Base-by-base conservation (phyloP, 2,888 invertebrate species). In the Saturnia pavonia region DNA sequence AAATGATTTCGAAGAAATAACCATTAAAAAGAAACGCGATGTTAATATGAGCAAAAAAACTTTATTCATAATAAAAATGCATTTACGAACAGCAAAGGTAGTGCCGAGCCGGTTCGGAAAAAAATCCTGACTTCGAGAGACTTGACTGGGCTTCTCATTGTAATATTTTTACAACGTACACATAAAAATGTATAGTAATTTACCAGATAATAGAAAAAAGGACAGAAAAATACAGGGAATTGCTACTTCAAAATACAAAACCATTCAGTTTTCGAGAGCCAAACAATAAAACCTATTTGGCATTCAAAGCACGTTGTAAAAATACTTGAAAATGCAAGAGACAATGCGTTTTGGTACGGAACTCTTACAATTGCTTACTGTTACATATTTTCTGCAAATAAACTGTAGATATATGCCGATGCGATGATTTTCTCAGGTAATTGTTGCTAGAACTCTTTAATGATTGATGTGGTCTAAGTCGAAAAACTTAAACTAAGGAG, bases 261-360 rank as follows among this genome's bases (percentile, higher is more conserved):
- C 67, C 48, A 69, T 70, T 70, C 70, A 57, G 66, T 66, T 70
- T 69, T 60, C 48, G 48, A 40, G 68, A 63, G 65, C 43, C 68
- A 54, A 60, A 68, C 73, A 73, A 72, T 72, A 34, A 69, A 69
- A 71, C 34, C 68, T 54, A 60, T 68, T 71, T 72, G 67, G 72
- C 51, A 72, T 72, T 67, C 72, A 43, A 66, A 66, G 65, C 66
- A 65, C 66, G 69, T 67, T 60, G 67, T 72, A 70, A 72, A 70
- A 70, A 70, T 66, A 76, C 79, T 81, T 74, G 72, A 76, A 77
- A 76, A 74, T 78, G 74, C 73, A 74, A 77, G 77, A 74, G 77
- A 84, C 81, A 82, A 80, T 79, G 75, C 74, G 72, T 75, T 75
- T 72, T 73, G 68, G 70, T 70, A 66, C 65, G 65, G 25, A 60